These are phyloP conservation scores for Acrossocheilus wenchowensis DNA, from an alignment of 2,797 vertebrate genomes.

Conservation along the genomic window DNA sequence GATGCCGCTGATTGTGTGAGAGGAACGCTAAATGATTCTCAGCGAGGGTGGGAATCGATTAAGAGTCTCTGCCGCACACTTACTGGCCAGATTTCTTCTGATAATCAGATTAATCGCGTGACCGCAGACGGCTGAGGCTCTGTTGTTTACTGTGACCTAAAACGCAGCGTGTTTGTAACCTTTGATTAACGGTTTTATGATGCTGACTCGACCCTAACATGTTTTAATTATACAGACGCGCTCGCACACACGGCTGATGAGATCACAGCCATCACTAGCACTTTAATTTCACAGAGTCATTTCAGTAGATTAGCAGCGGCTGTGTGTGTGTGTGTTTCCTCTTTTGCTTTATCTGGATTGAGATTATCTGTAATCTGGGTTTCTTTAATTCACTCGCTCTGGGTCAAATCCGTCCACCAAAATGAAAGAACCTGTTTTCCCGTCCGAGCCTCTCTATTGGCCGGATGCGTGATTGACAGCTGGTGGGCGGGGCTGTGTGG, in stretches of 20 bases:
- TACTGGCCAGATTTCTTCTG: background rate
- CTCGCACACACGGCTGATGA: conserved; percentile 20
- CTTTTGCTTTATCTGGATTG: conserved; percentile 35
- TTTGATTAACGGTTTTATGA: background rate
- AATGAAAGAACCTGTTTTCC: background rate
- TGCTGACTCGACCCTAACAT: background rate
- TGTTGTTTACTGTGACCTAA: background rate
- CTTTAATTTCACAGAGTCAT: conserved; percentile 48
- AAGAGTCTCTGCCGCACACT: background rate
- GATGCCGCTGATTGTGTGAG: background rate
- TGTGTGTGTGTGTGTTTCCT: background rate
- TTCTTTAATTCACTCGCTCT: conserved; percentile 40
- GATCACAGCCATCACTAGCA: conserved; percentile 43
- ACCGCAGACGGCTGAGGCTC: background rate
- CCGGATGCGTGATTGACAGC: background rate
- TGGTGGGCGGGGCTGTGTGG: background rate
- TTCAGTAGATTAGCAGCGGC: conserved; percentile 54
- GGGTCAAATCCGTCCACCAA: conserved; percentile 30
- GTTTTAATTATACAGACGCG: conserved; percentile 30
- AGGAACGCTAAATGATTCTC: background rate
- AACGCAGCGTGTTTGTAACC: background rate
- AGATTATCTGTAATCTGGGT: conserved; percentile 58
- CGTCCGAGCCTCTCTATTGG: background rate
- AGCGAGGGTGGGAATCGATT: conserved; percentile 21
- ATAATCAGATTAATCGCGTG: conserved; percentile 34